phyloP scores from a whole-genome alignment of 2,113 vertebrate genomes.

The Aptenodytes patagonicus region DNA sequence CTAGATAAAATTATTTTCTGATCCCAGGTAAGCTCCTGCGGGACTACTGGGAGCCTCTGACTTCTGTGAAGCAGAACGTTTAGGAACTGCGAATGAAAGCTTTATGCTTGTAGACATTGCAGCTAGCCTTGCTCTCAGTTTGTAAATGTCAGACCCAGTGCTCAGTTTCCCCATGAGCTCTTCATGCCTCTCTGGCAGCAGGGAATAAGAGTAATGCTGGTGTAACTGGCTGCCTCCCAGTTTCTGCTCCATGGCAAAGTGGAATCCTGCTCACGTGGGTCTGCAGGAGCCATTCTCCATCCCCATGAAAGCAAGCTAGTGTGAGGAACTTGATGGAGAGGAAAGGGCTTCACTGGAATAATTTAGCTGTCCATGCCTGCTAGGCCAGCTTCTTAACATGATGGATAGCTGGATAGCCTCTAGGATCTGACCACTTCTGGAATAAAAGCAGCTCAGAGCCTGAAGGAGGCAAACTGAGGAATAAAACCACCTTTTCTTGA shows the following conservation, averaged over 20 bases:
- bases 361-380: background rate
- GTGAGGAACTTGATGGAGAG: background rate
- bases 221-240: background rate
- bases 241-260: background rate
- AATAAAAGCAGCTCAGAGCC: background rate
- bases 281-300: background rate
- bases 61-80: slow-evolving; percentile 28
- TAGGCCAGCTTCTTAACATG: background rate
- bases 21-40: background rate
- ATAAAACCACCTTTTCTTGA: background rate
- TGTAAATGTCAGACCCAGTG: background rate
- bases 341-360: background rate
- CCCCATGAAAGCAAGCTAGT: background rate
- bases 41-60: background rate
- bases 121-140: background rate
- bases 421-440: background rate
- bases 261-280: background rate
- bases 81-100: background rate
- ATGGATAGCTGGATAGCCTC: background rate
- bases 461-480: background rate
- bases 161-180: background rate
- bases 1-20: slow-evolving; percentile 3
- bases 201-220: background rate
- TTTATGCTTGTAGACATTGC: background rate
- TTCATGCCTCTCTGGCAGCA: background rate